phyloP scores from a whole-genome alignment of 2,888 invertebrate species.

The Julus scandinavius region DNA sequence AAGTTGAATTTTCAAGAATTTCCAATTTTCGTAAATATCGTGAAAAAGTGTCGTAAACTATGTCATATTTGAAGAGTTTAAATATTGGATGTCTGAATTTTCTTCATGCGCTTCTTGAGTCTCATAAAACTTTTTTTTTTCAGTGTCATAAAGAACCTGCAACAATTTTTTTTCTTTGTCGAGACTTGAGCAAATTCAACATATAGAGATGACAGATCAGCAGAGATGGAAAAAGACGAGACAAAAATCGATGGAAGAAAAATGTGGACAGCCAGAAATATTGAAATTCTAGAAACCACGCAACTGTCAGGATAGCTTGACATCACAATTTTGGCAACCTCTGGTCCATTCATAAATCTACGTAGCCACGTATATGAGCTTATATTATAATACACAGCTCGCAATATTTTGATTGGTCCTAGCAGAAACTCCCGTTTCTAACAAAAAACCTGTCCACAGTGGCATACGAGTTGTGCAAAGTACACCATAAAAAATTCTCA shows the following conservation, averaged over 20 bases:
- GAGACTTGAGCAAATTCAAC: neutral
- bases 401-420: slow-evolving; percentile 33
- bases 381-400: slow-evolving; percentile 39
- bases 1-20: too few species aligned
- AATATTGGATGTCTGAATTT: too few species aligned
- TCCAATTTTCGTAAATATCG: too few species aligned
- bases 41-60: too few species aligned
- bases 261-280: slow-evolving; percentile 45
- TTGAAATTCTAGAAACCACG: slow-evolving; percentile 46
- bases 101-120: too few species aligned
- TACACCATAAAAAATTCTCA: slow-evolving; percentile 39
- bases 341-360: slow-evolving; percentile 40
- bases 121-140: neutral
- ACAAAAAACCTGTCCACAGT: neutral
- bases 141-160: neutral
- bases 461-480: neutral
- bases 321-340: slow-evolving; percentile 45
- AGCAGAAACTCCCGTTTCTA: neutral
- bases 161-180: neutral
- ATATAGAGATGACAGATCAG: neutral
- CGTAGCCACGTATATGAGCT: neutral
- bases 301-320: slow-evolving; percentile 44
- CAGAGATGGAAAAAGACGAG: neutral
- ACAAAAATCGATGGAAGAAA: slow-evolving; percentile 25
- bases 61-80: too few species aligned